A percentile compares a stretch with the other conserved stretches of the same genome.
Conservation (phyloP, 2,888 invertebrate species). For the Nysson spinosus region DNA sequence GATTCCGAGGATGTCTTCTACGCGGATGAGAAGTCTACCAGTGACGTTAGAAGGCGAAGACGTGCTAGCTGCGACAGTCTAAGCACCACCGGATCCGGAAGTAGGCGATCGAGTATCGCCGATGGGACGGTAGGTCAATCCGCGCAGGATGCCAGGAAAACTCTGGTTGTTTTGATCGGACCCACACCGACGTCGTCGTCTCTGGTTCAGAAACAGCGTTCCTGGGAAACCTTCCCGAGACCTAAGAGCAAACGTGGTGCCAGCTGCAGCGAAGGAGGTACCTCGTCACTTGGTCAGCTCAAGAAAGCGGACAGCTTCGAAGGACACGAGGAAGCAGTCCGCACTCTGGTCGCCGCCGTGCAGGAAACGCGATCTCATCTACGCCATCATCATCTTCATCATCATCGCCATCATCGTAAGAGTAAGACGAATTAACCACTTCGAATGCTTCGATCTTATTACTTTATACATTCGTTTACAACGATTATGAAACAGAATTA, state of each 20-base stretch:
- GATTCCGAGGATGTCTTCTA: conserved; percentile 81
- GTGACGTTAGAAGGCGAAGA: conserved; percentile 67
- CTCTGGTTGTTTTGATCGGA: conserved; percentile 79
- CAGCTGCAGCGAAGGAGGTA: conserved; percentile 46
- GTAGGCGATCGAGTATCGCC: conserved; percentile 80
- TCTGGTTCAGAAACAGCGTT: conserved; percentile 81
- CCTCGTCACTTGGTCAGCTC: conserved; percentile 73
- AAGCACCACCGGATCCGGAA: conserved; percentile 78
- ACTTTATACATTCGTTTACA: too few relatives aligned
- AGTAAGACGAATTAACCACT: conserved; percentile 75
- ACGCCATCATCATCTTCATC: conserved; percentile 71
- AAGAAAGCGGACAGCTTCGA: conserved; percentile 84
- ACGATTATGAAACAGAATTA: too few relatives aligned
- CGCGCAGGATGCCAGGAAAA: conserved; percentile 76
- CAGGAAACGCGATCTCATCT: conserved; percentile 82
- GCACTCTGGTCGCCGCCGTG: conserved; percentile 83
- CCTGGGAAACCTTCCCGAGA: conserved; percentile 83
- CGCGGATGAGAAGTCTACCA: conserved; percentile 63
- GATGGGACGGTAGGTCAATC: conserved; percentile 71
- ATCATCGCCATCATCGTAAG: conserved; percentile 74
- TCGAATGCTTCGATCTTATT: not conserved
- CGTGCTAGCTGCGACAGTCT: conserved; percentile 80
- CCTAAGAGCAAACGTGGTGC: conserved; percentile 71
- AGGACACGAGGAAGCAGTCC: conserved; percentile 84
- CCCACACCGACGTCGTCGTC: conserved; percentile 70